Evolutionary conservation across 2,888 invertebrate genomes (phyloP), one percentile per base, ranked within the genome.

Genomic region (Agrotis exclamationis): DNA sequence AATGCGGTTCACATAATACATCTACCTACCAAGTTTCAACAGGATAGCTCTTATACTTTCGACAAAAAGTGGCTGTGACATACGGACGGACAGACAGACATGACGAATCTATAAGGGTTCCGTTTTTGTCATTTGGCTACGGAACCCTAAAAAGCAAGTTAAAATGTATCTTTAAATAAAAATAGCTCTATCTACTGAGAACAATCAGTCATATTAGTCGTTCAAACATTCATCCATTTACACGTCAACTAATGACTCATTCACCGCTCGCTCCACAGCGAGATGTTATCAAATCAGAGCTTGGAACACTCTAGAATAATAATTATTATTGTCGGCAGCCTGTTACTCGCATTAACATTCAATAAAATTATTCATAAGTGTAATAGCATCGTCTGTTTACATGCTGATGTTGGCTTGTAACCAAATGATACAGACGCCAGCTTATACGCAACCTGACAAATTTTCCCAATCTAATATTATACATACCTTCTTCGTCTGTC

Each of bases 271-370:
- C n/a, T 24, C 24, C 47, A 7, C 16, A 13, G 13, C 22, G 63
- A 63, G 56, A 76, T 20, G 39, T 80, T 76, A 76, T 80, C 67
- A 63, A 56, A 63, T 76, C 63, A 80, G 33, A 33, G 33, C 50
- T 50, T 4, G 45, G 28, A 56, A 67, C 47, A 11, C 33, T 75
- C 39, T 3, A 28, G 24, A 80, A 79, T 76, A 64, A 74, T 79
- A 50, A 75, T 75, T 22, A 74, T 74, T 24, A 51, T 22, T 47
- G 54, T 63, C 14, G 13, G 11, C 68, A 67, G 51, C 44, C 24
- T 44, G 67, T 57, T 65, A 50, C 33, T 50, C 45, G 33, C n/a
- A 57, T 44, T 50, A 63, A 59, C 57, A 45, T 39, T 1, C 33
- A 74, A 28, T 39, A 48, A 53, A 63, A 74, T 74, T 65, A 57